Conservation (phyloP, 2,113 vertebrate genomes). For the Dermatemys mawii region DNA sequence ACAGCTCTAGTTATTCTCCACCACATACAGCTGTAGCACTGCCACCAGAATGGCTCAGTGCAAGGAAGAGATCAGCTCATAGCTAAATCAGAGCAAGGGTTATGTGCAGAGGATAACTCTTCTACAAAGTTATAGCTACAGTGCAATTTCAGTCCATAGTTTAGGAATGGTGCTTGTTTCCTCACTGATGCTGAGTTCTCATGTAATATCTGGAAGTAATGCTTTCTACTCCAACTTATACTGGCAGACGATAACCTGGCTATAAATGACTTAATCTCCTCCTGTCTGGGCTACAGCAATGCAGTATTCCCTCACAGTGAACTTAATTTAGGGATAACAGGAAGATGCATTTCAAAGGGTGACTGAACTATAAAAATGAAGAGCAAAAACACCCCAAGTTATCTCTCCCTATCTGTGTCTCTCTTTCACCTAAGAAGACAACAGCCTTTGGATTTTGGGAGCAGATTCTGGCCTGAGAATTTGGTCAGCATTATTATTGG, state of each 20-base stretch:
- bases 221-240: not conserved
- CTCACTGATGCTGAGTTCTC: not conserved
- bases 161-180: not conserved
- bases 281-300: accelerated
- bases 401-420: too few relatives aligned
- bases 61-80: not conserved
- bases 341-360: too few relatives aligned
- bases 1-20: not conserved
- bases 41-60: accelerated
- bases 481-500: too few relatives aligned
- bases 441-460: too few relatives aligned
- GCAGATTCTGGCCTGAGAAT: too few relatives aligned
- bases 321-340: too few relatives aligned
- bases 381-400: too few relatives aligned
- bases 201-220: accelerated
- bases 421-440: too few relatives aligned
- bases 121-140: not conserved
- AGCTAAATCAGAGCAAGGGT: not conserved
- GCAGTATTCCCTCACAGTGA: not conserved
- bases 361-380: too few relatives aligned
- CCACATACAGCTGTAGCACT: not conserved
- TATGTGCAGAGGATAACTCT: accelerated
- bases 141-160: not conserved
- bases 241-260: accelerated
- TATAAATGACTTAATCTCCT: accelerated